These are phyloP conservation scores for Tragelaphus strepsiceros DNA, from an alignment of 2,113 vertebrate genomes.

Conservation along the genomic window DNA sequence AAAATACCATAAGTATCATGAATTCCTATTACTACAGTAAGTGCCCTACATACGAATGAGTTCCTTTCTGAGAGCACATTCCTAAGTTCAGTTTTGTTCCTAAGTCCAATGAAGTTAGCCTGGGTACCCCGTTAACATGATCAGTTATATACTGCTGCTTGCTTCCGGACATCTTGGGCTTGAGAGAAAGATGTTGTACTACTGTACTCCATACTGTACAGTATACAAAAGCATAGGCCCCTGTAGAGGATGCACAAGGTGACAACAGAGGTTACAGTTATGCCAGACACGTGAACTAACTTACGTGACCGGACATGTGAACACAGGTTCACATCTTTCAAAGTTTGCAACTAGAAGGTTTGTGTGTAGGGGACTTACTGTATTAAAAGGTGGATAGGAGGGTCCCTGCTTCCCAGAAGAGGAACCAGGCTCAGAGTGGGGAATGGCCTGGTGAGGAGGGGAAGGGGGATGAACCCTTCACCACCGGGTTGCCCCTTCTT, in stretches of 20 bases:
- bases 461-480: not conserved
- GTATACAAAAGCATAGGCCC: not conserved
- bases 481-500: not conserved
- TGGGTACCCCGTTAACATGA: not conserved
- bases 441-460: rapidly evolving
- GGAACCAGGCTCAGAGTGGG: not conserved
- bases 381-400: not conserved
- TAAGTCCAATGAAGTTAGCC: not conserved
- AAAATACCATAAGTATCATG: rapidly evolving
- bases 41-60: not conserved
- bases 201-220: not conserved
- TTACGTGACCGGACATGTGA: not conserved
- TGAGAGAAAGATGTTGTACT: not conserved
- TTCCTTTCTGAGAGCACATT: not conserved
- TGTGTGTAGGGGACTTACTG: not conserved
- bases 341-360: not conserved
- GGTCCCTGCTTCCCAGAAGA: not conserved
- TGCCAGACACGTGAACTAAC: not conserved
- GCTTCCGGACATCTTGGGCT: not conserved
- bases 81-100: not conserved
- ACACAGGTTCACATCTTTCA: not conserved
- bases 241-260: not conserved
- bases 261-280: not conserved
- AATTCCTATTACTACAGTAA: not conserved
- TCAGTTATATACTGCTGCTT: not conserved